These are phyloP conservation scores for Enteromius trimaculatus DNA, from an alignment of 2,797 vertebrate species.

Conservation along the genomic window DNA sequence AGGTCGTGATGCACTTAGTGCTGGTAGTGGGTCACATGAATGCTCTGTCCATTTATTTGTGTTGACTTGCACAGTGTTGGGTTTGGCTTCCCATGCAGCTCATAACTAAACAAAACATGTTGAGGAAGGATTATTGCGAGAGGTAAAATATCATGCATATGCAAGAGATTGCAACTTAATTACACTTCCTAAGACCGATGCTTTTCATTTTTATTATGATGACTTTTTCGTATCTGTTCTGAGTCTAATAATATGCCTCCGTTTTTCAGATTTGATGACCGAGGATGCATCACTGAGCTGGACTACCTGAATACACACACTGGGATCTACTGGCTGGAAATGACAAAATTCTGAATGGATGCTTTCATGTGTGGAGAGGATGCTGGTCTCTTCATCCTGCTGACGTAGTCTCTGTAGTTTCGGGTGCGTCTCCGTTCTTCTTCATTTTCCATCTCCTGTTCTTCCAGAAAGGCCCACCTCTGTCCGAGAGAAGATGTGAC, in stretches of 20 bases:
- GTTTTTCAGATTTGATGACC: slow-evolving; percentile 70
- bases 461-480: slow-evolving; percentile 66
- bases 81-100: background rate
- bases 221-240: background rate
- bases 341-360: slow-evolving; percentile 54
- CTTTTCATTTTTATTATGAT: background rate
- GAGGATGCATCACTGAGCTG: slow-evolving; percentile 53
- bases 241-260: slow-evolving; percentile 37
- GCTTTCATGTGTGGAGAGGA: slow-evolving; percentile 54
- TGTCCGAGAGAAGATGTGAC: slow-evolving; percentile 71
- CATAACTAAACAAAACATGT: slow-evolving; percentile 8
- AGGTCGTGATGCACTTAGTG: slow-evolving; percentile 23
- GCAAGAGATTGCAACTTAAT: background rate
- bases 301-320: background rate
- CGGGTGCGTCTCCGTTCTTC: slow-evolving; percentile 63
- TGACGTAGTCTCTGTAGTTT: slow-evolving; percentile 75
- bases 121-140: background rate
- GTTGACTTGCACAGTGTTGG: background rate
- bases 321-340: slow-evolving; percentile 39
- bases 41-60: background rate
- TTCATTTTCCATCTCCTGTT: slow-evolving; percentile 18
- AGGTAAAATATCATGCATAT: background rate
- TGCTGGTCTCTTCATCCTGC: slow-evolving; percentile 63
- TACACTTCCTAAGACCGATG: background rate
- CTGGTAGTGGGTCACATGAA: slow-evolving; percentile 22